Evolutionary conservation across 2,797 vertebrate genomes (phyloP).

Genomic region (Chaetodon trifasciatus): DNA sequence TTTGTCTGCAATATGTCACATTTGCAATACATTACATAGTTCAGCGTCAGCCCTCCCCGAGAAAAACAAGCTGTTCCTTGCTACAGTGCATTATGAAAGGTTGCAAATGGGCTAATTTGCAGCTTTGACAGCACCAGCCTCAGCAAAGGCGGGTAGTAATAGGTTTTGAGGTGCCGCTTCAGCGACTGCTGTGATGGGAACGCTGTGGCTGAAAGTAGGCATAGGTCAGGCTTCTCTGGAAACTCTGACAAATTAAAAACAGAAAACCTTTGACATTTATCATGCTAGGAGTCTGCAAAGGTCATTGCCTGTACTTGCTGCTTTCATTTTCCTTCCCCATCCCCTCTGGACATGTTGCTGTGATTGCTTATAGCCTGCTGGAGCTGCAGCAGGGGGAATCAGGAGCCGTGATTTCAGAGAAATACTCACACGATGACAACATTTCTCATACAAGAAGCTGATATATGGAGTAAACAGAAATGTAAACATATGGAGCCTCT

Average conservation of each 20-base stretch:
- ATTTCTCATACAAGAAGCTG: constrained; percentile 41
- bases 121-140: constrained; percentile 79
- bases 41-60: constrained; percentile 41
- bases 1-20: constrained; percentile 70
- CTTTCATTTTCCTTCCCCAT: constrained; percentile 70
- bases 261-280: constrained; percentile 86
- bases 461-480: constrained; percentile 45
- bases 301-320: constrained; percentile 76
- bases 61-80: constrained; percentile 73
- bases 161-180: constrained; percentile 80
- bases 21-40: constrained; percentile 56
- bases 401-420: constrained; percentile 46
- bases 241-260: constrained; percentile 86
- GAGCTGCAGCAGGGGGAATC: constrained; percentile 53
- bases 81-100: constrained; percentile 80
- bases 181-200: constrained; percentile 79
- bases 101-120: constrained; percentile 85
- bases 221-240: constrained; percentile 83
- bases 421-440: constrained; percentile 48
- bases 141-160: constrained; percentile 77
- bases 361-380: constrained; percentile 71
- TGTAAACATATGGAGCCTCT: constrained; percentile 10
- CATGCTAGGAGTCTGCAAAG: constrained; percentile 81
- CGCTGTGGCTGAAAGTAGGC: constrained; percentile 73
- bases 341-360: constrained; percentile 73